Conservation (phyloP, 2,113 vertebrate genomes). For the Oncorhynchus nerka region DNA sequence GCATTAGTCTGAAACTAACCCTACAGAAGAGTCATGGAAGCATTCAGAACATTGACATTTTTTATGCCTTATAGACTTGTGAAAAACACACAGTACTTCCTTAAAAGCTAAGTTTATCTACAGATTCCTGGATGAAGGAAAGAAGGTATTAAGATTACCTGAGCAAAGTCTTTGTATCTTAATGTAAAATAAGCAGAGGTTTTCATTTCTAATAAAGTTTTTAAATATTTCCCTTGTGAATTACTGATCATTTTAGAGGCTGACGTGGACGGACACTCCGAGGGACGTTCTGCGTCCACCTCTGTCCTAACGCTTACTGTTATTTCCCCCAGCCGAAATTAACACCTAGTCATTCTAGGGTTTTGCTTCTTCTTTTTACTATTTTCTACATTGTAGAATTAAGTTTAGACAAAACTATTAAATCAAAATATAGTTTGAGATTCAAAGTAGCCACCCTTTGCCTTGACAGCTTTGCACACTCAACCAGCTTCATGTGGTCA, state of each 20-base stretch:
- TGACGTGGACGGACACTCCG: too few species aligned
- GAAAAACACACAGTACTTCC: conserved; percentile 39
- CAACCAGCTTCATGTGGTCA: too few species aligned
- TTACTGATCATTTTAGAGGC: background rate
- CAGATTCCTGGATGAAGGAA: conserved; percentile 76
- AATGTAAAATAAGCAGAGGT: conserved; percentile 85
- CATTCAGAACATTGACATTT: conserved; percentile 63
- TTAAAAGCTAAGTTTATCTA: conserved; percentile 67
- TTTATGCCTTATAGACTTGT: conserved; percentile 65
- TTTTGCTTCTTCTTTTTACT: too few species aligned
- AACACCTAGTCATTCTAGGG: too few species aligned
- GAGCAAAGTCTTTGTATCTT: conserved; percentile 84
- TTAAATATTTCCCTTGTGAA: conserved; percentile 68
- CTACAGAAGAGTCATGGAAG: conserved; percentile 67
- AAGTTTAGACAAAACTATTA: too few species aligned
- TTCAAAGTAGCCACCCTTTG: too few species aligned
- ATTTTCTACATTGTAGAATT: too few species aligned
- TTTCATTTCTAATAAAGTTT: conserved; percentile 93
- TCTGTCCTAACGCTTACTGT: too few species aligned
- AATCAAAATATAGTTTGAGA: too few species aligned
- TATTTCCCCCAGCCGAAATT: too few species aligned
- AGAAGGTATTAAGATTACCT: conserved; percentile 77
- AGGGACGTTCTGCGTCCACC: too few species aligned
- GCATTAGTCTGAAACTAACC: conserved; percentile 69
- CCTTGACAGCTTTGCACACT: too few species aligned